Evolutionary conservation across 2,797 vertebrate species (phyloP).

Genomic region (Gymnothorax reevesii): DNA sequence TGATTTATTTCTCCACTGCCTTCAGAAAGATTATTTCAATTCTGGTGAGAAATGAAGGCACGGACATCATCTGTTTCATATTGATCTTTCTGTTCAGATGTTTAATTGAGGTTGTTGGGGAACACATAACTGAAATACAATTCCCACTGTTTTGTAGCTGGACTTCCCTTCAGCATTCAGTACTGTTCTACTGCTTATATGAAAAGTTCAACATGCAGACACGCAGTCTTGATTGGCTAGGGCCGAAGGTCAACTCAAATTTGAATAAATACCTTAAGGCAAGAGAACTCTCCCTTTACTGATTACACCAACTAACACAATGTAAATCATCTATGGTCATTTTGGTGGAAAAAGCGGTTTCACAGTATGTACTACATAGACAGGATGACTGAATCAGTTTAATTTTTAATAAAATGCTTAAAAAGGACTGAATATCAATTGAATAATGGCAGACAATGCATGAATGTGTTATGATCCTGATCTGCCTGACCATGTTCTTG

Average conservation of each 20-base stretch:
- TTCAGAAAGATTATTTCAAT: conserved; percentile 48
- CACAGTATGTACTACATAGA: background rate
- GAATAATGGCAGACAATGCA: background rate
- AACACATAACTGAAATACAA: conserved; percentile 68
- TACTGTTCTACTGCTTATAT: background rate
- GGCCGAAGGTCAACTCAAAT: background rate
- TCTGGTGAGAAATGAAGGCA: conserved; percentile 61
- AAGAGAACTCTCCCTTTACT: background rate
- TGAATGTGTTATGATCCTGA: too few relatives aligned
- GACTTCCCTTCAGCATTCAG: background rate
- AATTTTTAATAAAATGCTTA: background rate
- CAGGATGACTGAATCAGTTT: background rate
- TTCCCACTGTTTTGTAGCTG: conserved; percentile 34
- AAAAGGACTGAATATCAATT: background rate
- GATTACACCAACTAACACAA: background rate
- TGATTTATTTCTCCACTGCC: conserved; percentile 58
- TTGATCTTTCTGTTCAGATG: conserved; percentile 70
- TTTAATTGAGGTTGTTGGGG: conserved; percentile 75
- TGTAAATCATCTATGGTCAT: background rate
- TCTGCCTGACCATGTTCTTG: too few relatives aligned
- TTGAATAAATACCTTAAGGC: background rate
- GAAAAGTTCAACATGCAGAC: background rate
- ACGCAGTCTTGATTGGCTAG: background rate
- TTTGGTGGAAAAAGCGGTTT: background rate
- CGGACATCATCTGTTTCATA: conserved; percentile 68